A percentile compares a stretch with the other conserved stretches of the same genome.
phyloP scores from a whole-genome alignment of 2,888 invertebrate species.

The Endomychus coccineus region DNA sequence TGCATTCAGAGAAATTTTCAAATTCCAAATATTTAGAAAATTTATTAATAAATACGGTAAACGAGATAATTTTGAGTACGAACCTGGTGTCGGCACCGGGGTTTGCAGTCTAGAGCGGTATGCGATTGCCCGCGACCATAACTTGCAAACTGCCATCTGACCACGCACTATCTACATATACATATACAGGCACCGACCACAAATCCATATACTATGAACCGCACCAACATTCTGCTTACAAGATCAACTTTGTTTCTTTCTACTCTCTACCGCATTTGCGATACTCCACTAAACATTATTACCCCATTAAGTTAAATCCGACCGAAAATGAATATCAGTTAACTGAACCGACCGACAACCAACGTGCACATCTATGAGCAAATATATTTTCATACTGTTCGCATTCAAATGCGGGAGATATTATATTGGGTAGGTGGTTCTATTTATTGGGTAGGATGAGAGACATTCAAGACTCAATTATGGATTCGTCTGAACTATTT shows the following conservation, averaged over 20 bases:
- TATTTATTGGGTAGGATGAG: too few relatives aligned
- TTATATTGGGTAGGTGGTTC: too few relatives aligned
- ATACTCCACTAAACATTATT: constrained; percentile 15
- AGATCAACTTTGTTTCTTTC: constrained; percentile 17
- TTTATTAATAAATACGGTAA: too few relatives aligned
- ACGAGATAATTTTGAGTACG: too few relatives aligned
- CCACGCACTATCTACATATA: constrained; percentile 41
- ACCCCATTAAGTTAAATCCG: constrained; percentile 16
- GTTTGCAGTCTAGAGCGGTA: constrained; percentile 37
- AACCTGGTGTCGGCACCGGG: constrained; percentile 33
- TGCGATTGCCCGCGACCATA: constrained; percentile 39
- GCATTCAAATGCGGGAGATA: too few relatives aligned
- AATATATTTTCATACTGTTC: too few relatives aligned
- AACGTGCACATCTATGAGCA: too few relatives aligned
- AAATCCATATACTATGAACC: constrained; percentile 22
- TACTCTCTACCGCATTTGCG: constrained; percentile 16
- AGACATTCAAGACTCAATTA: too few relatives aligned
- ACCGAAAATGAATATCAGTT: constrained; percentile 16
- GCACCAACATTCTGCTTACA: constrained; percentile 16
- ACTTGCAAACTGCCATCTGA: constrained; percentile 40
- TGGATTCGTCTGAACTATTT: too few relatives aligned
- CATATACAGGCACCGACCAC: constrained; percentile 31
- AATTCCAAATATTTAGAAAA: too few relatives aligned
- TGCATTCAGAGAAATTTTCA: too few relatives aligned
- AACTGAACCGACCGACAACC: too few relatives aligned